These are phyloP conservation scores for Chrosomus eos DNA, from an alignment of 2,797 vertebrate species.

Conservation along the genomic window DNA sequence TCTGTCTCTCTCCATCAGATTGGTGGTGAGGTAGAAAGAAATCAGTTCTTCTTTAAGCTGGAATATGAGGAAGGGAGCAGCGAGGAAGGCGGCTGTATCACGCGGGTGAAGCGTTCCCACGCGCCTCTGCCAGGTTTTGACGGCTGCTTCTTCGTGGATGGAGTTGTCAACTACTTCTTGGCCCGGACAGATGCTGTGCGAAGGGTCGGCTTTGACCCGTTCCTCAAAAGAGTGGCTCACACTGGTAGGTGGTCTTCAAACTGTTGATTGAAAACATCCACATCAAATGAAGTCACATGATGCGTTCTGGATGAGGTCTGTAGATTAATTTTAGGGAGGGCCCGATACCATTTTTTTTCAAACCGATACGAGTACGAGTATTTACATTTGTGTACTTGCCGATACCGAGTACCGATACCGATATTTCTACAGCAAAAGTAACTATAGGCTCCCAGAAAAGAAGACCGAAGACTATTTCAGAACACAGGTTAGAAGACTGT, in stretches of 20 bases:
- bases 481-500: too few species aligned
- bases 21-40: constrained; percentile 70
- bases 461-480: too few species aligned
- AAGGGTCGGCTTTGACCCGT: constrained; percentile 77
- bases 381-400: too few species aligned
- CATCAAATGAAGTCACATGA: background rate
- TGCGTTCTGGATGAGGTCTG: background rate
- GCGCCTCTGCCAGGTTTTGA: constrained; percentile 71
- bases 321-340: too few species aligned
- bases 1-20: constrained; percentile 62
- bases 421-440: too few species aligned
- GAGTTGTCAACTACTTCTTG: constrained; percentile 79
- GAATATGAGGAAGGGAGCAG: constrained; percentile 70
- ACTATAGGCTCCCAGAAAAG: too few species aligned
- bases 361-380: too few species aligned
- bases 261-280: background rate
- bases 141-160: constrained; percentile 67
- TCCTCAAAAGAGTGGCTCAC: constrained; percentile 76
- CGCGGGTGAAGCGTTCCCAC: constrained; percentile 51
- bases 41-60: constrained; percentile 71
- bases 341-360: too few species aligned
- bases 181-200: constrained; percentile 72
- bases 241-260: constrained; percentile 14
- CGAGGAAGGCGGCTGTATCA: constrained; percentile 71
- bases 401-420: too few species aligned